Percentiles rank a stretch among this genome's conserved stretches.
phyloP scores from a whole-genome alignment of 2,797 vertebrate species.

The Netta rufina region DNA sequence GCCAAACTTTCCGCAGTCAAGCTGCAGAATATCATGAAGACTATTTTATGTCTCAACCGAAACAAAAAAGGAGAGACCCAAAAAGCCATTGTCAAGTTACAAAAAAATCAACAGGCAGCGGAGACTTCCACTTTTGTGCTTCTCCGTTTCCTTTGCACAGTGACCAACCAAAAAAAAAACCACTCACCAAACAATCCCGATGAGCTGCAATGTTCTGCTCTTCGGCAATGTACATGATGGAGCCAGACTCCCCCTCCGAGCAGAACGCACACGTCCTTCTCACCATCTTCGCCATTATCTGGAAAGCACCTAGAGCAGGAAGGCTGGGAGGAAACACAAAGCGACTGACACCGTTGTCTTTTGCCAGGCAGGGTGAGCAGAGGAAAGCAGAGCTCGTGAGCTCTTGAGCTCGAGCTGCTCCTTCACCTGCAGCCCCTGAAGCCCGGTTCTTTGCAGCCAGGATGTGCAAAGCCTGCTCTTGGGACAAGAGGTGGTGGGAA shows the following conservation, averaged over 20 bases:
- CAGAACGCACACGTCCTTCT: conserved; percentile 74
- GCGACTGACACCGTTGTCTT: not conserved
- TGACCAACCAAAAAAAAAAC: not conserved
- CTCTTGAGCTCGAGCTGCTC: not conserved
- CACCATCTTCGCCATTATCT: conserved; percentile 73
- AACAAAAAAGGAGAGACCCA: not conserved
- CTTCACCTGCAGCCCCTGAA: not conserved
- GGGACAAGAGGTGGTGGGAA: not conserved
- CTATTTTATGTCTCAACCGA: not conserved
- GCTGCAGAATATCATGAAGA: not conserved
- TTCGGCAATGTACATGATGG: conserved; percentile 72
- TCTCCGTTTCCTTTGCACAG: not conserved
- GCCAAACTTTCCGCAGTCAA: not conserved
- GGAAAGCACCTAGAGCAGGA: conserved; percentile 43
- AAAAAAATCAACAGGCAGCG: not conserved
- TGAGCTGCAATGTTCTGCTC: conserved; percentile 75
- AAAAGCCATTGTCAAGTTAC: too few relatives aligned
- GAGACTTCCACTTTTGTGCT: not conserved
- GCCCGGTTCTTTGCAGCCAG: not conserved
- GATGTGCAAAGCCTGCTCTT: not conserved
- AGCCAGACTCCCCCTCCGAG: conserved; percentile 52
- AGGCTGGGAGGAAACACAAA: conserved; percentile 39
- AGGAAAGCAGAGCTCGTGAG: not conserved
- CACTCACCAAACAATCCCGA: conserved; percentile 80
- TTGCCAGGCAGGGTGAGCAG: accelerated